phyloP scores from a whole-genome alignment of 2,113 vertebrate species.

The Corvus hawaiiensis region DNA sequence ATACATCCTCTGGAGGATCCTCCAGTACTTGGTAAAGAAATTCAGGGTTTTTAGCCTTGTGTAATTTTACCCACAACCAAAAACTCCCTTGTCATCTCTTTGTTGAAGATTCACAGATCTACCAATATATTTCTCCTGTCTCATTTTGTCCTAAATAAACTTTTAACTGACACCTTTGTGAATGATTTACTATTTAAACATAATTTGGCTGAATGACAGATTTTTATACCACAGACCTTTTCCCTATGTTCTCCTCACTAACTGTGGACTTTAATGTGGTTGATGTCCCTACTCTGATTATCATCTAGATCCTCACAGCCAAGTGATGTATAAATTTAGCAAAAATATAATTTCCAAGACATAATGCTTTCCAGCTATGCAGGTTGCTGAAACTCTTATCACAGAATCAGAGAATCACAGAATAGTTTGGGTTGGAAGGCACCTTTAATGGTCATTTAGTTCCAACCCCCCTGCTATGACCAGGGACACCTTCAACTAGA shows the following conservation, averaged over 20 bases:
- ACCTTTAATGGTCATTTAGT: background rate
- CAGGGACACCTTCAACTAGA: background rate
- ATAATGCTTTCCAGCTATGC: background rate
- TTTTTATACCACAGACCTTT: background rate
- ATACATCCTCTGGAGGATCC: background rate
- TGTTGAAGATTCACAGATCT: background rate
- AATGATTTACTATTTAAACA: background rate
- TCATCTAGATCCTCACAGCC: background rate
- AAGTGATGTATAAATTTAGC: background rate
- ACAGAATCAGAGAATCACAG: background rate
- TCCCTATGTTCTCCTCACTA: background rate
- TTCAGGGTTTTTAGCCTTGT: background rate
- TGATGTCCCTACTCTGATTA: background rate
- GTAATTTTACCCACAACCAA: background rate
- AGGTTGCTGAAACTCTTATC: background rate
- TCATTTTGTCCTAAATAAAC: background rate
- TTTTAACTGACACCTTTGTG: background rate
- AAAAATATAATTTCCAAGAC: background rate
- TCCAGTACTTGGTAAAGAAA: background rate
- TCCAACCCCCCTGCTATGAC: accelerated
- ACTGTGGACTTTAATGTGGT: background rate
- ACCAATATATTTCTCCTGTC: background rate
- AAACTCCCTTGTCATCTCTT: background rate
- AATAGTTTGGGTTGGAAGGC: background rate
- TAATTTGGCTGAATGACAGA: background rate